Base-by-base conservation (phyloP, 2,888 invertebrate species). In the Pachymerium ferrugineum region DNA sequence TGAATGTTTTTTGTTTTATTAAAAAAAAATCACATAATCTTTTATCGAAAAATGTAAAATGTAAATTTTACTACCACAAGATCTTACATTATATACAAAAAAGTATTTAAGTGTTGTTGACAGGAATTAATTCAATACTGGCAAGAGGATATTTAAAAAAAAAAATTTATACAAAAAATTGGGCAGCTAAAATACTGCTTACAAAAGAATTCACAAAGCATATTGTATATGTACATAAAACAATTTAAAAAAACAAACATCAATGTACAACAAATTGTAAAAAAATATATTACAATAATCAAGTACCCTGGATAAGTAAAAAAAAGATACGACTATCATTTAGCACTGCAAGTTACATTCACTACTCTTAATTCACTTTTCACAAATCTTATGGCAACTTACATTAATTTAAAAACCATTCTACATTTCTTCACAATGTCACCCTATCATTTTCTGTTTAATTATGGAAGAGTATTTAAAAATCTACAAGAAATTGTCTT, bases 321-420 rank as follows among this genome's bases (percentile, higher is more conserved):
- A 33, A 42, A 47, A 47, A 47, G 47, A 22, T 47, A 47, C 47
- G 10, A 47, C 47, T 47, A 47, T 47, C 47, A 47, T 47, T 22
- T 47, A 47, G 47, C 47, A 47, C 47, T 47, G 47, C 47, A 47
- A n/a, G 47, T 47, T 47, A 47, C 47, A 47, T 22, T 47, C 47
- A 47, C 47, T 47, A 47, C 16, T n/a, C 3, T 47, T 22, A 22
- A 22, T 42, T 47, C 47, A 47, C 38, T 38, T 38, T 38, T 12
- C 38, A 38, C 47, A 14, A 47, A 47, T 19, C 19, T 1, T 47
- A 47, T 47, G 47, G 47, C 47, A 47, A 47, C 47, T 47, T 19
- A 47, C 47, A 47, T 47, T 47, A 22, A 47, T 12, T 47, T 47
- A 47, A 47, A n/a, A n/a, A n/a, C n/a, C n/a, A n/a, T n/a, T n/a